phyloP scores from a whole-genome alignment of 2,888 invertebrate species.

The Aphodius granarius region DNA sequence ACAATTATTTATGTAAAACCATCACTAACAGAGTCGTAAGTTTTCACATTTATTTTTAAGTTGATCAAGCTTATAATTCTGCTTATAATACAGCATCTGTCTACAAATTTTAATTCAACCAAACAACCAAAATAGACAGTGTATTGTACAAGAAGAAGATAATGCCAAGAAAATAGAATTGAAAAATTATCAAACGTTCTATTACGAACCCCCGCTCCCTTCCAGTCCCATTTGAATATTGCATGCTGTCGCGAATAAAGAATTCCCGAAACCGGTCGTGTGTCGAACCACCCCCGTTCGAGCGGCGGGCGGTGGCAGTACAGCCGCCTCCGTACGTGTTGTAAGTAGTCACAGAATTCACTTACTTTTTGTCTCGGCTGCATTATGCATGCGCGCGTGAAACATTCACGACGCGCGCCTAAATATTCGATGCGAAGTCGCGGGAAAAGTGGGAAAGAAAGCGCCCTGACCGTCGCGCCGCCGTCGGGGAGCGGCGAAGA shows the following conservation, averaged over 20 bases:
- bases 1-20: background rate
- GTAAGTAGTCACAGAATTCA: constrained; percentile 16
- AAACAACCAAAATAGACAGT: too few relatives aligned
- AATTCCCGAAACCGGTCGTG: background rate
- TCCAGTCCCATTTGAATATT: background rate
- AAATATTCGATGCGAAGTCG: constrained; percentile 15
- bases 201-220: background rate
- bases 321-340: constrained; percentile 11
- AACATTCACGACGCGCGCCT: constrained; percentile 12
- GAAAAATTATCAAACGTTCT: background rate
- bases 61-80: too few relatives aligned
- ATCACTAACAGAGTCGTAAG: background rate
- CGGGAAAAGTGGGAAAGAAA: background rate
- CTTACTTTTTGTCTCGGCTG: constrained; percentile 10
- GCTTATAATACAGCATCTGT: too few relatives aligned
- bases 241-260: background rate
- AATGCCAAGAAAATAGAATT: too few relatives aligned
- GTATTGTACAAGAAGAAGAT: too few relatives aligned
- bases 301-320: background rate
- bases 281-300: too few relatives aligned
- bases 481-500: background rate
- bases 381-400: constrained; percentile 16
- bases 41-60: too few relatives aligned
- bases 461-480: background rate
- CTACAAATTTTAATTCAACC: too few relatives aligned